Base-by-base conservation (phyloP, 2,797 vertebrate genomes). In the Silurus aristotelis region DNA sequence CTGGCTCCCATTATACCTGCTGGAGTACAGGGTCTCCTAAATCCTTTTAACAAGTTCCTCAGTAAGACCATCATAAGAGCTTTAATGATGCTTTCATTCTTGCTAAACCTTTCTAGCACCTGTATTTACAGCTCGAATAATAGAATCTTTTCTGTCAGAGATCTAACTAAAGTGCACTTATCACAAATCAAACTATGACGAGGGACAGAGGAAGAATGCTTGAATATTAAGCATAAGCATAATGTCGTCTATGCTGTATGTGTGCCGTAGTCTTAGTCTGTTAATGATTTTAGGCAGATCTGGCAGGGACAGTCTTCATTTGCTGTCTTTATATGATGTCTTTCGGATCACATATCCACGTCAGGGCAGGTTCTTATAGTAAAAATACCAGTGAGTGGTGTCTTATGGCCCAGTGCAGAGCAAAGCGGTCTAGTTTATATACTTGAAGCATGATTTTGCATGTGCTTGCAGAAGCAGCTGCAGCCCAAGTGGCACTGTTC, bases 391-490 rank as follows among this genome's bases (percentile, higher is more conserved):
- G 6, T 3, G 43, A 38, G 70, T 55, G 6, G 52, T 27, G 46
- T 27, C 22, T 55, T 19, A 13, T 52, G 48, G 48, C 22, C 48
- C 55, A 22, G 3, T 55, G 14, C 22, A 8, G 56, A 56, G 48
- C 72, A 55, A 25, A 75, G 13, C 1, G n/a, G 20, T 73, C 71
- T 73, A 13, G 25, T 76, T 76, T 31, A 52, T 38, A 38, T 27
- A 27, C 70, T 48, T n/a, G 31, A 43, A 17, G 1, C 17, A 20
- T 71, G 38, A 20, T 22, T 25, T 27, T 17, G 73, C 2, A 25
- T 56, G 52, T 17, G 2, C n/a, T 56, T 27, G 20, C 38, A 75
- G 72, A 31, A 55, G 73, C 73, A 76, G 73, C 73, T 76, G 73
- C 73, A 56, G 72, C 15, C 19, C 25, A 27, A 56, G 52, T 75